Base-by-base conservation (phyloP, 2,888 invertebrate species). In the Ferdinandea cuprea region DNA sequence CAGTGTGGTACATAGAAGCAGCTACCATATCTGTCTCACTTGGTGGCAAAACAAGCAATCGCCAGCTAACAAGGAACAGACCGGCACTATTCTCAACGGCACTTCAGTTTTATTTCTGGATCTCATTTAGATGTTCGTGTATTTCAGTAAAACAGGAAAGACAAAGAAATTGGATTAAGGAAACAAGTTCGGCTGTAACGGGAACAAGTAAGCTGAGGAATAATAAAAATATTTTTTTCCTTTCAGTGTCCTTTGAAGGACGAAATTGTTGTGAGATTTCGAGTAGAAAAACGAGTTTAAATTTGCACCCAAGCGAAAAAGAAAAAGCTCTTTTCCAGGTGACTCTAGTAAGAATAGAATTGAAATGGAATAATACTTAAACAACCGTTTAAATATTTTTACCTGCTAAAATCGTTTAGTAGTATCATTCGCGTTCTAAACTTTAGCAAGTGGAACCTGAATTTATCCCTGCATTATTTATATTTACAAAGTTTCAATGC, bases 121-220 rank as follows among this genome's bases (percentile, higher is more conserved):
- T 72, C 72, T 66, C 72, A 72, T 83, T 83, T 66, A 68, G 54
- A 59, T 68, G 72, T 54, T 21, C 35, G 28, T 77, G 48, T 25
- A 59, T 65, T 58, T 56, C 35, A 61, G 30, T 54, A 72, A 42
- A 77, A 72, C 56, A 63, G 72, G 59, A 79, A 61, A 66, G 61
- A 78, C 83, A 78, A 83, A 83, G 59, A 68, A 78, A 83, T 83
- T 78, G 72, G 72, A 83, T 83, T 83, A 83, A 73, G 61, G 72
- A 83, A 78, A 83, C 83, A 83, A 73, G 78, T 78, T 83, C 78
- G 78, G 68, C 72, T 72, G 56, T 61, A 68, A 50, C 66, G 61
- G 42, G 61, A 61, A 72, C 42, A 63, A 71, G 54, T 42, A 71
- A 71, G 54, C 54, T 54, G 46, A 71, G 25, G 59, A 58, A 76